A percentile compares a stretch with the other conserved stretches of the same genome.
phyloP scores from a whole-genome alignment of 2,888 invertebrate genomes.

The Hypomecis punctinalis region DNA sequence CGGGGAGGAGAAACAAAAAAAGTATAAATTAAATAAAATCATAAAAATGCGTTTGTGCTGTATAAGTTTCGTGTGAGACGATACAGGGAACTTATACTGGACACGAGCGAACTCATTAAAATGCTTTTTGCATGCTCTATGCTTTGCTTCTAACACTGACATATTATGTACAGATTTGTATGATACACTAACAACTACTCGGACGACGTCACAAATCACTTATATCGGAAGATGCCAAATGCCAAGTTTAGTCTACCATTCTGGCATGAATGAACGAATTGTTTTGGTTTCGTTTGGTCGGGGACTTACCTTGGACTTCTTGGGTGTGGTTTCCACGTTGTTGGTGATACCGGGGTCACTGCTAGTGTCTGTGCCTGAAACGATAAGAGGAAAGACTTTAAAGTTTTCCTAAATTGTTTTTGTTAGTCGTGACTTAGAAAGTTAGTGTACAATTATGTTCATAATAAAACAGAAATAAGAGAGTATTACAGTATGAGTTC shows the following conservation, averaged over 20 bases:
- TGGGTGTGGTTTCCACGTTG: slow-evolving; percentile 79
- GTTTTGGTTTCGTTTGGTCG: slow-evolving; percentile 1
- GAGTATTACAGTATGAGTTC: too few relatives aligned
- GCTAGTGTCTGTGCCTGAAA: slow-evolving; percentile 79
- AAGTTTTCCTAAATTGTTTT: too few relatives aligned
- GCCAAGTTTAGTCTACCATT: slow-evolving; percentile 62
- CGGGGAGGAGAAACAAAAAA: slow-evolving; percentile 69
- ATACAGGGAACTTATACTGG: slow-evolving; percentile 48
- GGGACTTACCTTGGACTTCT: slow-evolving; percentile 74
- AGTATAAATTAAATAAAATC: slow-evolving; percentile 70
- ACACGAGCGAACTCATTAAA: slow-evolving; percentile 60
- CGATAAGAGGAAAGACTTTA: background rate
- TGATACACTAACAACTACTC: slow-evolving; percentile 63
- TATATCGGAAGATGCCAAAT: slow-evolving; percentile 37
- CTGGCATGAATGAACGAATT: slow-evolving; percentile 44
- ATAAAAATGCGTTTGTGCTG: slow-evolving; percentile 54
- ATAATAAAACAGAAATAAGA: too few relatives aligned
- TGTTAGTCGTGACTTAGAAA: too few relatives aligned
- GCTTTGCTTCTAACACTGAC: slow-evolving; percentile 63
- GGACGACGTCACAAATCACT: slow-evolving; percentile 43
- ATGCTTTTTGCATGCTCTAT: slow-evolving; percentile 64
- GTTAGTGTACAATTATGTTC: too few relatives aligned
- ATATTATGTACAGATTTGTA: slow-evolving; percentile 72
- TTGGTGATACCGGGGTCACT: slow-evolving; percentile 79
- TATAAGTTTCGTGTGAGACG: slow-evolving; percentile 43